phyloP scores from a whole-genome alignment of 2,888 invertebrate species.

The Adelphocoris suturalis region DNA sequence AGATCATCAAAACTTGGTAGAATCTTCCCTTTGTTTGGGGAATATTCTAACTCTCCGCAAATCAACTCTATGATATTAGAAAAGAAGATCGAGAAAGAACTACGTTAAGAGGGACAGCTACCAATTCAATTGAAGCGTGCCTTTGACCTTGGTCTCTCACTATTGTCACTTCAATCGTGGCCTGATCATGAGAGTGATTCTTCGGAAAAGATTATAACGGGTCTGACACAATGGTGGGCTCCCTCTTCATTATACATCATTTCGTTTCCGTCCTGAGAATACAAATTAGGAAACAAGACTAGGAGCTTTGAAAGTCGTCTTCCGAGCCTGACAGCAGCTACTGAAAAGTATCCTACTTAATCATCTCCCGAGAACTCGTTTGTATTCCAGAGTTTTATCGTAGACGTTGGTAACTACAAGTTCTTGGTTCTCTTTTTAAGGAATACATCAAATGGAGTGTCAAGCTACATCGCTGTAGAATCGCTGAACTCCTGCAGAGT shows the following conservation, averaged over 20 bases:
- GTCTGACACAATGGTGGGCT: conserved; percentile 11
- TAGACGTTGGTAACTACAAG: conserved; percentile 12
- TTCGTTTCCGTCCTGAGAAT: conserved; percentile 29
- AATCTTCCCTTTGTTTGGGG: no score
- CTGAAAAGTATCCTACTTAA: conserved; percentile 27
- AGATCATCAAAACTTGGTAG: no score
- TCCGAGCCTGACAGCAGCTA: background rate
- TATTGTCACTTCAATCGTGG: background rate
- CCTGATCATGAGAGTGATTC: conserved; percentile 17
- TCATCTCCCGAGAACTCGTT: conserved; percentile 20
- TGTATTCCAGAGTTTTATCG: conserved; percentile 19
- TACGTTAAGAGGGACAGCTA: no score
- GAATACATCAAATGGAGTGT: background rate
- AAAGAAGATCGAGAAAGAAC: no score
- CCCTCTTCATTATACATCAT: conserved; percentile 32
- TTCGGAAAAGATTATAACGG: conserved; percentile 6
- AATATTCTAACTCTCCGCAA: no score
- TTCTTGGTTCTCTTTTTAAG: background rate
- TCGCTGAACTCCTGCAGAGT: background rate
- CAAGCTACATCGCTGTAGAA: background rate
- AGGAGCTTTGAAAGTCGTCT: conserved; percentile 19
- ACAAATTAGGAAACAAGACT: conserved; percentile 36
- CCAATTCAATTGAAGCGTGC: background rate
- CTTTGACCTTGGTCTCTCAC: background rate
- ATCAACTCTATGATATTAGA: no score